These are phyloP conservation scores for Patiria pectinifera DNA, from an alignment of 53 echinoderm and acorn worm species.

Conservation along the genomic window DNA sequence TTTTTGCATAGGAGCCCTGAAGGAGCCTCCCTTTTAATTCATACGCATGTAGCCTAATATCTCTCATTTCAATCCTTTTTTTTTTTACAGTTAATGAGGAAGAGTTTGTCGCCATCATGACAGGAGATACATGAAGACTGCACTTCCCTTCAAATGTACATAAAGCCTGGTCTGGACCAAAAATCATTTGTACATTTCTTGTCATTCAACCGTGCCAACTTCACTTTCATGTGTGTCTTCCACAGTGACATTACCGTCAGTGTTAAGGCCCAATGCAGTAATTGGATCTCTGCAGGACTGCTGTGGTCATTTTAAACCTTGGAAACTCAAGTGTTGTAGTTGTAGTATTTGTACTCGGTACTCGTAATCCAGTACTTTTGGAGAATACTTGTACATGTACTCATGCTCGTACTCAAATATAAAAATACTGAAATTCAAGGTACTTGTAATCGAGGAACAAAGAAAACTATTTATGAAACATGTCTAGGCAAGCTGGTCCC, in stretches of 20 bases:
- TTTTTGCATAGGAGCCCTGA: no score
- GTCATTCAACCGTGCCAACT: not conserved
- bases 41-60: not conserved
- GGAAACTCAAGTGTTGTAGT: no score
- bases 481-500: no score
- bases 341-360: no score
- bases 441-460: no score
- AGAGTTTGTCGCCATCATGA: slow-evolving; percentile 97
- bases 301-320: no score
- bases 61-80: not conserved
- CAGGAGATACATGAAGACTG: slow-evolving; percentile 88
- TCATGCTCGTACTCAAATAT: no score
- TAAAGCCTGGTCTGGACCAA: slow-evolving; percentile 48
- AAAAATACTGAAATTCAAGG: no score
- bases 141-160: slow-evolving; percentile 23
- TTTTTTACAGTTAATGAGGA: slow-evolving; percentile 79
- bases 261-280: not conserved
- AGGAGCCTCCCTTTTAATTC: no score
- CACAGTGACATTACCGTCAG: not conserved
- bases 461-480: no score
- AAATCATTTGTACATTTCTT: not conserved
- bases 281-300: not conserved
- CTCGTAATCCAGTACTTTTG: no score
- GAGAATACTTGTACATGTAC: no score
- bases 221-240: not conserved